These are phyloP conservation scores for Muscicapa comitata DNA, from an alignment of 2,797 vertebrate species.

Conservation along the genomic window DNA sequence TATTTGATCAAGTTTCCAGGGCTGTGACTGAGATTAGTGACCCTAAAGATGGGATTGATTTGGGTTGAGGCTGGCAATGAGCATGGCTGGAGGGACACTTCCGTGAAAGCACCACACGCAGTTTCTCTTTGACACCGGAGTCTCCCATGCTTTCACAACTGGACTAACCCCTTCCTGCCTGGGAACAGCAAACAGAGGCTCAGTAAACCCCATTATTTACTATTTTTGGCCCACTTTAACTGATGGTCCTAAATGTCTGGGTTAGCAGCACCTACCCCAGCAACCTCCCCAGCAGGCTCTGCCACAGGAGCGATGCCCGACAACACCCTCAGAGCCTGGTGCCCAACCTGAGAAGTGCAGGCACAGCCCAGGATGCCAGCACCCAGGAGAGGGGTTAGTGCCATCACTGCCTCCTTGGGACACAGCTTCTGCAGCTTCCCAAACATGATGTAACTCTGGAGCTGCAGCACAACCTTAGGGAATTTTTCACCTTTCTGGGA, in stretches of 20 bases:
- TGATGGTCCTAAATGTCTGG: fast-evolving
- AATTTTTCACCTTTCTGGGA: not conserved
- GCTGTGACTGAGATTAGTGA: not conserved
- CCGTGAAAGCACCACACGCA: fast-evolving
- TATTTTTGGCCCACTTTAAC: not conserved
- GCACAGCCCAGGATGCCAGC: fast-evolving
- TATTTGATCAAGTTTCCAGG: not conserved
- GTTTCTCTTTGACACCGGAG: not conserved
- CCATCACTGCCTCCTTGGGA: not conserved
- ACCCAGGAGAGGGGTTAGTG: not conserved
- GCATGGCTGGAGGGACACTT: not conserved
- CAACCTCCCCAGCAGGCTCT: not conserved
- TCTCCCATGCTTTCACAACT: fast-evolving
- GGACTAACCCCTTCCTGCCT: not conserved
- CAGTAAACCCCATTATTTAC: not conserved
- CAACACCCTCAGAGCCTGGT: fast-evolving
- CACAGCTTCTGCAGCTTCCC: not conserved
- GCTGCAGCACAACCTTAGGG: not conserved
- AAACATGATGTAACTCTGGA: fast-evolving
- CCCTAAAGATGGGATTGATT: not conserved
- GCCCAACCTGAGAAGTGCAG: fast-evolving
- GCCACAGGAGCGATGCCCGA: fast-evolving
- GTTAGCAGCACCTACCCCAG: not conserved
- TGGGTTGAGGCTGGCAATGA: not conserved
- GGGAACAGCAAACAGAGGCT: not conserved